Evolutionary conservation across 2,888 invertebrate species (phyloP), one percentile per base, ranked within the genome.

Genomic region (Meliscaeva auricollis): DNA sequence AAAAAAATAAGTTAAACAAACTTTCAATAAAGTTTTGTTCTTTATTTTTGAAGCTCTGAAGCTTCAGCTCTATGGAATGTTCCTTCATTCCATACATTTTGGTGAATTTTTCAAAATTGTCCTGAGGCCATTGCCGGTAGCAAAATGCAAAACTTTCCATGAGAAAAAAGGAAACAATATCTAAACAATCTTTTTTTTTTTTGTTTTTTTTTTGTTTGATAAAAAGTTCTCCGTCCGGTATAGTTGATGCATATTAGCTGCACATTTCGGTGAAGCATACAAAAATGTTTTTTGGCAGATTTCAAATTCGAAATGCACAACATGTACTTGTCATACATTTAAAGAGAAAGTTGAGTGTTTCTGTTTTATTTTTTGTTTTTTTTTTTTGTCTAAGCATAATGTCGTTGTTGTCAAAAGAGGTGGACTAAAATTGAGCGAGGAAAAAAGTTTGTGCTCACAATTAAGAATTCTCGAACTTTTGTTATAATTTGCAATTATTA

Each of bases 201-300:
- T 52, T 22, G 0, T 15, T 54, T 58, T 2, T 58, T 3, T 58
- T 41, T 44, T 8, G n/a, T 0, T 54, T 5, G 15, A 32, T 35
- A 17, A 46, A 11, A 62, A 62, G 17, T 26, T 62, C 3, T 46
- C 11, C 15, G 11, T 56, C 38, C 9, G 6, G 26, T n/a, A 26
- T 26, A 44, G 44, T 1, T 41, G 60, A 60, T 60, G 26, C 46
- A 62, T 62, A 62, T 62, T 30, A 46, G 62, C 30, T 46, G 30
- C 30, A 62, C 30, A 62, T 46, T 62, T 26, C 46, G 30, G 11
- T 13, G 60, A 11, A 35, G 56, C 1, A 17, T 44, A 30, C 20
- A 58, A 38, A 35, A 22, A 22, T 15, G 44, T 30, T 15, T 30
- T 62, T 26, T 3, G 44, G 22, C 26, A 62, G 17, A 62, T 62